These are phyloP conservation scores for Priocnemis perturbator DNA, from an alignment of 2,888 invertebrate species.

Conservation along the genomic window DNA sequence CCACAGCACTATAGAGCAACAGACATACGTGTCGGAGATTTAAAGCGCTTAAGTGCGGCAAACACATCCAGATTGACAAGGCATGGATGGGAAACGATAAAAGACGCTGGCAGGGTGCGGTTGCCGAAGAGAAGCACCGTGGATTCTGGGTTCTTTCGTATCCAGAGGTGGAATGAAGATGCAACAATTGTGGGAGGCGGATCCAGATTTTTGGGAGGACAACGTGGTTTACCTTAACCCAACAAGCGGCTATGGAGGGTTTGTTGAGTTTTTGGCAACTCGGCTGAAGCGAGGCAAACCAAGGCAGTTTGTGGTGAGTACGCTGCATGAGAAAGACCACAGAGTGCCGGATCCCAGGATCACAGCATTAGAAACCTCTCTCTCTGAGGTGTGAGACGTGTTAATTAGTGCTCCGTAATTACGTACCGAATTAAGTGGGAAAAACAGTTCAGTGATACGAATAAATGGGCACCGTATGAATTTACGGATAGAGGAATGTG, in stretches of 20 bases:
- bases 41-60: background rate
- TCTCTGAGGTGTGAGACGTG: too few species aligned
- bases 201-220: background rate
- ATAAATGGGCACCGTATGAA: too few species aligned
- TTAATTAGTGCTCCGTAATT: too few species aligned
- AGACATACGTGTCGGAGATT: background rate
- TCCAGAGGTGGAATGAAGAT: background rate
- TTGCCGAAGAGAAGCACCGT: background rate
- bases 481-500: too few species aligned
- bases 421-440: too few species aligned
- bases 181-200: background rate
- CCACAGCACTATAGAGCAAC: background rate
- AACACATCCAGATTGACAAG: background rate
- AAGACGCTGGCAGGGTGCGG: background rate
- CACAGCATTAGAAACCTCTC: background rate
- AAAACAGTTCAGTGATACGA: too few species aligned
- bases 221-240: background rate
- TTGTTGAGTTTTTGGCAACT: constrained; percentile 2
- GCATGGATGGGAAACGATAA: too few species aligned
- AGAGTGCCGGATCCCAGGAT: background rate
- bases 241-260: background rate
- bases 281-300: background rate
- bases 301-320: background rate
- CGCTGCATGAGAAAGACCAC: constrained; percentile 6
- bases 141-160: background rate